A percentile compares a stretch with the other conserved stretches of the same genome.
phyloP scores from a whole-genome alignment of 2,797 vertebrate species.

The Eulemur coronatus region DNA sequence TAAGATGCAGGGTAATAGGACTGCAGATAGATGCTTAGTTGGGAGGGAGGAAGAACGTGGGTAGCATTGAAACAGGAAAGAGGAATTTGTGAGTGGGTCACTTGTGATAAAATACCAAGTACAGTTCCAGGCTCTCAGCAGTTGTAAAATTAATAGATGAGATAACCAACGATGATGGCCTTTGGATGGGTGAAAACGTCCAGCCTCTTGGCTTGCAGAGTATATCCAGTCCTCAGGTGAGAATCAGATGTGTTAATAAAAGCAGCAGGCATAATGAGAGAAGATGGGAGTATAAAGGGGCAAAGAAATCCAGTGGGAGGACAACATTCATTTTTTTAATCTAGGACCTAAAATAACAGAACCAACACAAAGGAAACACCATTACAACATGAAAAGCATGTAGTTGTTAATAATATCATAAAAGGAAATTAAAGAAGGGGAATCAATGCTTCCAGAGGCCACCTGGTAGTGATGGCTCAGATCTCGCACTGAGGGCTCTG shows the following conservation, averaged over 20 bases:
- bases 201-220: neutral
- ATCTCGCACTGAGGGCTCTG: neutral
- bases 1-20: neutral
- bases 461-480: slow-evolving; percentile 15
- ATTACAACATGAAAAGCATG: slow-evolving; percentile 48
- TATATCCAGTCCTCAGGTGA: neutral
- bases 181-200: neutral
- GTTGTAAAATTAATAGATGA: neutral
- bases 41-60: neutral
- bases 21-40: neutral
- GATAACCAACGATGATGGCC: neutral
- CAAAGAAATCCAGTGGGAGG: neutral
- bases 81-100: neutral
- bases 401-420: slow-evolving; percentile 42
- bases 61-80: neutral
- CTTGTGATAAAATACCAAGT: neutral
- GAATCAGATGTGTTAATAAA: neutral
- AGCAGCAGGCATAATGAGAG: neutral
- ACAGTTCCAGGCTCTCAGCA: neutral
- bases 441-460: slow-evolving; percentile 20
- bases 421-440: slow-evolving; percentile 61
- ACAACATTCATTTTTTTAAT: slow-evolving; percentile 13
- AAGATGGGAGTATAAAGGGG: neutral
- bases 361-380: slow-evolving; percentile 48
- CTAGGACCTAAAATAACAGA: neutral